A percentile compares a stretch with the other conserved stretches of the same genome.
Evolutionary conservation across 2,797 vertebrate genomes (phyloP).

Genomic region (Cottoperca gobio): DNA sequence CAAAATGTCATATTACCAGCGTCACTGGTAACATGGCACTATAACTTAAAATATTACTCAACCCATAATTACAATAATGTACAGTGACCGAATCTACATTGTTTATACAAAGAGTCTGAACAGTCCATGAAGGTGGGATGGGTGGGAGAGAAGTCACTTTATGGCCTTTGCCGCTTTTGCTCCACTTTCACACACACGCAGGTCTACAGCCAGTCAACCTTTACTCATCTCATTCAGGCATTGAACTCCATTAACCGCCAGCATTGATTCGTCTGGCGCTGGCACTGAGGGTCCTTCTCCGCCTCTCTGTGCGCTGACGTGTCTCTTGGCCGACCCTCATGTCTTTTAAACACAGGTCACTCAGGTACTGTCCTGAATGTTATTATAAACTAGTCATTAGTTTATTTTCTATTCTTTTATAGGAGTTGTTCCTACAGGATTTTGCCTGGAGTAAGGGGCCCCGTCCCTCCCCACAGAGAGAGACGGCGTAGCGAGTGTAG

Average conservation of each 20-base stretch:
- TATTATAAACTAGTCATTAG: no score
- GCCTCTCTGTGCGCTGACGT: neutral
- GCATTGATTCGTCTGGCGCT: neutral
- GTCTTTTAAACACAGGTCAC: neutral
- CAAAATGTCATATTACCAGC: no score
- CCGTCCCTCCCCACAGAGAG: no score
- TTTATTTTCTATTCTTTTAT: no score
- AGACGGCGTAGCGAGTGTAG: no score
- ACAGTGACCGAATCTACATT: neutral
- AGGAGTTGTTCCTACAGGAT: no score
- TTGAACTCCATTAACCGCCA: neutral
- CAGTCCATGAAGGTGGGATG: neutral
- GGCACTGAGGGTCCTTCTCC: neutral
- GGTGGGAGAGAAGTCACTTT: neutral
- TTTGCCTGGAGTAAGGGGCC: no score
- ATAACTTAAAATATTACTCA: no score
- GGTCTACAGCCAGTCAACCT: neutral
- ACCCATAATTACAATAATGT: neutral
- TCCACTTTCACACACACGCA: neutral
- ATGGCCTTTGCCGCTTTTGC: neutral
- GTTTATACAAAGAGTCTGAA: neutral
- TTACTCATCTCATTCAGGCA: neutral
- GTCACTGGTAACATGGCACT: no score
- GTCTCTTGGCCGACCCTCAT: no score
- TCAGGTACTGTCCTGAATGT: no score